phyloP scores from a whole-genome alignment of 2,888 invertebrate genomes.

The Euphydryas editha region DNA sequence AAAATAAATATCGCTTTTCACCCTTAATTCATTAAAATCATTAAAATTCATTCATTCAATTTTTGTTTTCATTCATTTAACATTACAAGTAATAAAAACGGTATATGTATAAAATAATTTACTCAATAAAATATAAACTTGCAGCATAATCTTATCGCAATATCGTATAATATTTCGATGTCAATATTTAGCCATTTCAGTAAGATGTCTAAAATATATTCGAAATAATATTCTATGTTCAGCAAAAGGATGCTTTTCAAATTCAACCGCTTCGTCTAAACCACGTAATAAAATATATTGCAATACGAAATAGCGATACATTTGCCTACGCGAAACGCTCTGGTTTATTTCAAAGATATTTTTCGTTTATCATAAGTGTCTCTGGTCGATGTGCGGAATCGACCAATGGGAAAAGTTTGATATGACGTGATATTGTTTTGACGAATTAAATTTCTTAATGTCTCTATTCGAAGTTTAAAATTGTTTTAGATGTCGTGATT shows the following conservation, averaged over 20 bases:
- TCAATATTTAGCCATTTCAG: constrained; percentile 36
- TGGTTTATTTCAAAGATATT: not conserved
- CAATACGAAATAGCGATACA: constrained; percentile 38
- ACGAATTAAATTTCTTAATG: not conserved
- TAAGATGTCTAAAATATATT: constrained; percentile 33
- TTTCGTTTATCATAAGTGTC: not conserved
- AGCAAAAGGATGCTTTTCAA: constrained; percentile 40
- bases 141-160: not conserved
- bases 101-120: not conserved
- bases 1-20: too few relatives aligned
- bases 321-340: constrained; percentile 26
- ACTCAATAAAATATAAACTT: not conserved
- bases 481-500: too few relatives aligned
- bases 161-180: constrained; percentile 13
- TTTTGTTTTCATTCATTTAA: too few relatives aligned
- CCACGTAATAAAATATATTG: constrained; percentile 44
- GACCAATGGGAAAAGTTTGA: not conserved
- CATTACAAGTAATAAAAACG: not conserved
- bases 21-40: too few relatives aligned
- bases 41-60: too few relatives aligned
- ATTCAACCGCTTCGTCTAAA: constrained; percentile 39
- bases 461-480: not conserved
- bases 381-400: not conserved
- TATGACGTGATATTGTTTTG: not conserved
- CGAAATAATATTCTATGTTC: constrained; percentile 38